Percentiles rank a stretch among this genome's conserved stretches.
phyloP scores from a whole-genome alignment of 2,113 vertebrate genomes.

The Marmota flaviventris region DNA sequence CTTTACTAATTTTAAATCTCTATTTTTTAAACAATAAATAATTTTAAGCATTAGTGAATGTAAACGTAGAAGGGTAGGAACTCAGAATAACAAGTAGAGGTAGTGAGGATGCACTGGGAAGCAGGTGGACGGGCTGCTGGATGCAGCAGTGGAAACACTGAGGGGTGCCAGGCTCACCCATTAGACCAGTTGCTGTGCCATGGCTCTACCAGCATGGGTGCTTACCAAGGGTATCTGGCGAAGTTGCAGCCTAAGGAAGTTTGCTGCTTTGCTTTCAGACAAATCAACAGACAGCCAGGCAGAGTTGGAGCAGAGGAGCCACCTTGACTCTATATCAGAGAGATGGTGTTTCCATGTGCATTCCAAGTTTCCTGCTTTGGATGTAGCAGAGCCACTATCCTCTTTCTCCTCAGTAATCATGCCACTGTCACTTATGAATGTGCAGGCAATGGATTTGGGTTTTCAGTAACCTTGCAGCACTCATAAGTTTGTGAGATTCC shows the following conservation, averaged over 20 bases:
- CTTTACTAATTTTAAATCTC: not conserved
- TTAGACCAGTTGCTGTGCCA: not conserved
- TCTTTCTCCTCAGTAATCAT: not conserved
- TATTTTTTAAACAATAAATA: slow-evolving; percentile 3
- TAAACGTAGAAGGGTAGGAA: not conserved
- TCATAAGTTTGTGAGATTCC: not conserved
- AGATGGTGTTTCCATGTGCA: too few species aligned
- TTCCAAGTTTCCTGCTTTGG: not conserved
- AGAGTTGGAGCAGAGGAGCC: not conserved
- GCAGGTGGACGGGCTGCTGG: accelerated
- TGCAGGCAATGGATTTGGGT: not conserved
- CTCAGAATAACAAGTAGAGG: not conserved
- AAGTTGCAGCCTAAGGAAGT: not conserved
- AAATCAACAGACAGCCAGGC: not conserved
- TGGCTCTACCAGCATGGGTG: not conserved
- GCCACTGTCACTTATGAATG: not conserved
- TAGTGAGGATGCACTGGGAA: accelerated
- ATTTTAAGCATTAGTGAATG: not conserved
- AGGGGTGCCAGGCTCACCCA: not conserved
- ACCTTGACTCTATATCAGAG: not conserved
- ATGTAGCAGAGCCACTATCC: not conserved
- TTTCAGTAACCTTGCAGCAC: not conserved
- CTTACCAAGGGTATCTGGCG: not conserved
- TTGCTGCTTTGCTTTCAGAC: not conserved
- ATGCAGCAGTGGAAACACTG: not conserved